Percentiles rank a stretch among this genome's conserved stretches.
Conservation (phyloP, 2,113 vertebrate species). For the Sula dactylatra region DNA sequence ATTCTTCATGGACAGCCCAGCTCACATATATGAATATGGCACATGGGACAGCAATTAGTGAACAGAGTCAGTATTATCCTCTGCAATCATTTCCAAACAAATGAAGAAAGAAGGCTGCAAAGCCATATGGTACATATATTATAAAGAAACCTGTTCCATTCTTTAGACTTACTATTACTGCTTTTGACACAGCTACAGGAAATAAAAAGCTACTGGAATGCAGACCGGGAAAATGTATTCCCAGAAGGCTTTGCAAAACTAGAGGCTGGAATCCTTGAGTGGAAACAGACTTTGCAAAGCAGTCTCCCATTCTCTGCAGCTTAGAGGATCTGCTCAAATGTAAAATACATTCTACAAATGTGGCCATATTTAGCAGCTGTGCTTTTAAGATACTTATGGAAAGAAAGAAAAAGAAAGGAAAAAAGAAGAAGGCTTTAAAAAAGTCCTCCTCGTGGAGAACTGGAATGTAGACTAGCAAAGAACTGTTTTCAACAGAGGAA, state of each 20-base stretch:
- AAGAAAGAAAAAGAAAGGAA: not conserved
- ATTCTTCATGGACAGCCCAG: not conserved
- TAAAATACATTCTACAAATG: conserved; percentile 47
- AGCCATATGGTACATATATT: conserved; percentile 69
- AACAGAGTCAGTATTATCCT: conserved; percentile 36
- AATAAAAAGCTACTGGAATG: conserved; percentile 81
- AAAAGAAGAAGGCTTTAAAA: not conserved
- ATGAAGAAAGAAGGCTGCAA: conserved; percentile 19
- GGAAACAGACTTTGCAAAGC: conserved; percentile 75
- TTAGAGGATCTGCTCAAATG: conserved; percentile 49
- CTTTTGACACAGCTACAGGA: conserved; percentile 76
- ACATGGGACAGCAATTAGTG: conserved; percentile 36
- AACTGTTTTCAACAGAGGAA: not conserved
- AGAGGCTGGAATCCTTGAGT: conserved; percentile 74
- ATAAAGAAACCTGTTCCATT: conserved; percentile 70
- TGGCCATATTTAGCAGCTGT: conserved; percentile 22
- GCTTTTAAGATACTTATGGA: not conserved
- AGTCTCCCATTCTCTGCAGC: conserved; percentile 48
- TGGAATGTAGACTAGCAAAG: not conserved
- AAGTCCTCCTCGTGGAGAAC: not conserved
- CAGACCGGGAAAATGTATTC: conserved; percentile 71
- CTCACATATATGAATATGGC: not conserved
- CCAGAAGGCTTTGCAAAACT: conserved; percentile 74
- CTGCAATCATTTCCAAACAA: conserved; percentile 48
- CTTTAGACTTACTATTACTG: conserved; percentile 63